These are phyloP conservation scores for Nothocercus julius DNA, from an alignment of 2,113 vertebrate genomes.

Conservation along the genomic window DNA sequence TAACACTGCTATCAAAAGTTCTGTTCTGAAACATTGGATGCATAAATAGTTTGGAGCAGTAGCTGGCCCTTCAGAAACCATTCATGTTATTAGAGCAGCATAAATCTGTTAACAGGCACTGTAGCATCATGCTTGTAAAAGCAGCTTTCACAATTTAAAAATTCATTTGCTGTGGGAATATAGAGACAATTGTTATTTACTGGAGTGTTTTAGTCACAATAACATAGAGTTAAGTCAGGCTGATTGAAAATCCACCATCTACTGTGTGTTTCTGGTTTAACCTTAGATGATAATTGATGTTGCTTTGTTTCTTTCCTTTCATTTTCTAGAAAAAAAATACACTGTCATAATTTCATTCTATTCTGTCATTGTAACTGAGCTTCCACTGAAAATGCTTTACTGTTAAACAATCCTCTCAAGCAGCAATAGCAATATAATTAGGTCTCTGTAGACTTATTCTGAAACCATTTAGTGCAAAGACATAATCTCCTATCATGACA, in stretches of 20 bases:
- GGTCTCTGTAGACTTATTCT: slow-evolving; percentile 43
- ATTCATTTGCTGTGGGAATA: neutral
- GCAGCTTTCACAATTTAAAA: neutral
- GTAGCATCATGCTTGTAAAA: neutral
- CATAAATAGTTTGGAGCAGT: neutral
- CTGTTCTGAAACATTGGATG: neutral
- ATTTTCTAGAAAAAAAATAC: slow-evolving; percentile 14
- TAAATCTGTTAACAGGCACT: neutral
- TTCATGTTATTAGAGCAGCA: neutral
- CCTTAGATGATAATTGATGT: slow-evolving; percentile 19
- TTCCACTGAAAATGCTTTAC: slow-evolving; percentile 12
- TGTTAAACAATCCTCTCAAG: slow-evolving; percentile 30
- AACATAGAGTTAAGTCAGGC: neutral
- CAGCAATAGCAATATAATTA: slow-evolving; percentile 56
- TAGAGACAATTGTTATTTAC: neutral
- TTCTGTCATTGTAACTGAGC: neutral
- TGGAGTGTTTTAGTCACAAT: neutral
- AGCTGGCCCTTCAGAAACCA: neutral
- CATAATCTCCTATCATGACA: slow-evolving; percentile 54
- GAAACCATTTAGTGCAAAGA: slow-evolving; percentile 54
- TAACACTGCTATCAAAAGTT: neutral
- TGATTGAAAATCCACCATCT: slow-evolving; percentile 5
- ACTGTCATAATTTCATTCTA: slow-evolving; percentile 36
- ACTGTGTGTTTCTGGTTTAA: neutral
- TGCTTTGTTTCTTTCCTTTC: neutral